Evolutionary conservation across 2,797 vertebrate genomes (phyloP).

Genomic region (Sebastes ruberrimus): DNA sequence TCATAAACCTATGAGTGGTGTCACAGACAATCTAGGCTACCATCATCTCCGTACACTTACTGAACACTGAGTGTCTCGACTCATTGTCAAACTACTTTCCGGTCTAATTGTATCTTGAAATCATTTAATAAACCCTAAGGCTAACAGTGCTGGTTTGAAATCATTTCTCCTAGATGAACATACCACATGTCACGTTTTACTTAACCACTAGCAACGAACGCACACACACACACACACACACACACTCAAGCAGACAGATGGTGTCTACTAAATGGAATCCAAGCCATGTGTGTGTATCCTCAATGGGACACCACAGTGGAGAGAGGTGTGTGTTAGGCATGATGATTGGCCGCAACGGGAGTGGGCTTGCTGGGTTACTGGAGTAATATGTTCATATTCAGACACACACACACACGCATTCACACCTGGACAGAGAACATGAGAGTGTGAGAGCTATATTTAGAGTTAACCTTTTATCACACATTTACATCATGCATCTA

Average conservation of each 20-base stretch:
- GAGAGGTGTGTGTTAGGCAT: slow-evolving; percentile 28
- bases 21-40: neutral
- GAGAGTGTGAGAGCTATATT: slow-evolving; percentile 10
- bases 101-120: neutral
- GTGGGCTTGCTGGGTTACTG: slow-evolving; percentile 49
- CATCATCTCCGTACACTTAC: neutral
- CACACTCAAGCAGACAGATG: slow-evolving; percentile 36
- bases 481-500: slow-evolving; percentile 7
- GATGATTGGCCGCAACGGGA: slow-evolving; percentile 49
- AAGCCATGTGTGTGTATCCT: slow-evolving; percentile 14
- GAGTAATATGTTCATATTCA: slow-evolving; percentile 19
- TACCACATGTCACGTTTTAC: neutral
- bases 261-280: slow-evolving; percentile 16
- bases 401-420: neutral
- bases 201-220: neutral
- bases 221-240: neutral
- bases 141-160: neutral
- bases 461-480: slow-evolving; percentile 18
- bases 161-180: slow-evolving; percentile 2
- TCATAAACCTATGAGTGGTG: neutral
- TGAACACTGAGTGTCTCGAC: neutral
- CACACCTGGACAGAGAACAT: slow-evolving; percentile 11
- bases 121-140: neutral
- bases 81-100: neutral
- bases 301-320: neutral